A percentile compares a stretch with the other conserved stretches of the same genome.
phyloP scores from a whole-genome alignment of 2,797 vertebrate species.

The Psittacula echo region DNA sequence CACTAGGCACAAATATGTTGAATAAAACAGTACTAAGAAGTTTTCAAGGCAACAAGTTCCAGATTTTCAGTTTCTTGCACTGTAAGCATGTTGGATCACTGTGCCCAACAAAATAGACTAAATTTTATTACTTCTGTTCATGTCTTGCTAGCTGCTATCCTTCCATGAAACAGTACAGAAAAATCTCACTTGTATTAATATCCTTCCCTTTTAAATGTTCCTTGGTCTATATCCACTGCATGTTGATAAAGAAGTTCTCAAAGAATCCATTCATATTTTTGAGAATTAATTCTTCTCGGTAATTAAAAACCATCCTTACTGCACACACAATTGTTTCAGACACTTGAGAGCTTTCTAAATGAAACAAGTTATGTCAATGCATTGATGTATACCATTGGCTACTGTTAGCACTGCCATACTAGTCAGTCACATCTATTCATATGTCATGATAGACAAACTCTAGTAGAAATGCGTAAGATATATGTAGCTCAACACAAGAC shows the following conservation, averaged over 20 bases:
- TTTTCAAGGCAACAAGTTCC: constrained; percentile 5
- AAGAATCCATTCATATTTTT: neutral
- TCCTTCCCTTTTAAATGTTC: neutral
- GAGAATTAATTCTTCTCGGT: neutral
- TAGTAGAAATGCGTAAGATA: neutral
- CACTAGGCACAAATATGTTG: constrained; percentile 31
- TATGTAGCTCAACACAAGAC: neutral
- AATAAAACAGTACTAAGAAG: constrained; percentile 20
- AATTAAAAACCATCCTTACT: neutral
- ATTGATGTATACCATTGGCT: neutral
- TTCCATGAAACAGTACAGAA: neutral
- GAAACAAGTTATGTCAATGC: neutral
- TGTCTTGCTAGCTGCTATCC: neutral
- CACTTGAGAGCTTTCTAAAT: neutral
- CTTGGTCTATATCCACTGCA: neutral
- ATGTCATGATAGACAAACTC: neutral
- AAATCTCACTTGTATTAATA: neutral
- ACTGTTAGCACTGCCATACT: neutral
- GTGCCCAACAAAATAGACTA: neutral
- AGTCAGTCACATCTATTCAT: neutral
- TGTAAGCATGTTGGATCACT: neutral
- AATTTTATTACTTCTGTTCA: neutral
- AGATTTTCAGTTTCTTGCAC: constrained; percentile 8
- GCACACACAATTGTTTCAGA: neutral
- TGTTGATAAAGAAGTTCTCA: neutral